Base-by-base conservation (phyloP, 2,113 vertebrate species). In the Saccopteryx leptura region DNA sequence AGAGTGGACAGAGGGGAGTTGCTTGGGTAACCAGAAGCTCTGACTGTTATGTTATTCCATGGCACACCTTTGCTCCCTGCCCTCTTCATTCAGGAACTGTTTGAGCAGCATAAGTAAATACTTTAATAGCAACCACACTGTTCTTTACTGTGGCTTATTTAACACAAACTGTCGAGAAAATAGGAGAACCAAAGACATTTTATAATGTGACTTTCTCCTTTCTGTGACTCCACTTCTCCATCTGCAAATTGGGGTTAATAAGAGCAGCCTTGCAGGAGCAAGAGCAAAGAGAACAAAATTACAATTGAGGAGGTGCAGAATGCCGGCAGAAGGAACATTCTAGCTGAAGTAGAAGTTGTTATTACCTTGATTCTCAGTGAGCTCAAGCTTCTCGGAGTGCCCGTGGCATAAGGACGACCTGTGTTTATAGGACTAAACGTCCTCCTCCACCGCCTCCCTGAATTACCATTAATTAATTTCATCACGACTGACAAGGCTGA, bases 181-280 rank as follows among this genome's bases (percentile, higher is more conserved):
- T n/a, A 39, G 63, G 31, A 87, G 68, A 84, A 60, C 39, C 65
- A 61, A 33, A 39, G 31, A 17, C 26, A 7, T 31, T 52, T 69
- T 11, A 26, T 71, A 23, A 31, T 61, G n/a, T 56, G 26, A 82
- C 69, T 75, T 63, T 86, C 60, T 80, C 56, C 24, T 65, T 75
- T 68, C 61, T 14, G 2, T 81, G 52, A 52, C 72, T 97, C 74
- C 46, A 68, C 82, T 91, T 97, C 60, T 91, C 74, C 54, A 19
- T 76, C 19, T 92, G 24, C n/a, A 95, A 75, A 61, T 39, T 78
- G 50, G 33, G 48, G 23, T 39, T 72, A n/a, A 14, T 28, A 63
- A 83, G 21, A 86, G 9, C 11, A 76, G 21, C 31, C 31, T 18
- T 5, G 0, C 17, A 60, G 33, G 24, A 91, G 48, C 23, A 24